These are phyloP conservation scores for Andricus curvator DNA, from an alignment of 2,888 invertebrate species.

Conservation along the genomic window DNA sequence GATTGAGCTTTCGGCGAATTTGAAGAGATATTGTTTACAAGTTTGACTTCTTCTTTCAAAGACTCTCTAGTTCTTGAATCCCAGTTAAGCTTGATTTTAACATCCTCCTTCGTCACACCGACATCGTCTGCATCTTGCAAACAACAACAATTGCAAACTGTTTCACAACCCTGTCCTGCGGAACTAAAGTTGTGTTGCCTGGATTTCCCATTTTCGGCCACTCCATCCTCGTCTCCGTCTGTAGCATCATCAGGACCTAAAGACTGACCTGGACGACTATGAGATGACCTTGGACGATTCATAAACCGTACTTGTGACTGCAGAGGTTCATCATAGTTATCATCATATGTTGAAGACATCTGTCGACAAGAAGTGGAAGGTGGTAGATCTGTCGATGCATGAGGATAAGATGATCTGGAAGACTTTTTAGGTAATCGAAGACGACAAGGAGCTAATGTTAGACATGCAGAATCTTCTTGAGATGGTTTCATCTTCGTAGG, in stretches of 20 bases:
- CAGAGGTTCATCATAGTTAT: not conserved
- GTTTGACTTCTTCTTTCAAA: not conserved
- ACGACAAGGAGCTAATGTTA: slow-evolving; percentile 49
- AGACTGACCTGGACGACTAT: slow-evolving; percentile 21
- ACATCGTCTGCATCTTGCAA: not conserved
- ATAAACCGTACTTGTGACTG: not conserved
- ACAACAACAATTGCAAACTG: not conserved
- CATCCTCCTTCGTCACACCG: not conserved
- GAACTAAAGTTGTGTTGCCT: not conserved
- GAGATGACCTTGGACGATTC: not conserved
- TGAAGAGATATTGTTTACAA: not conserved
- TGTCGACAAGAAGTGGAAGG: not conserved
- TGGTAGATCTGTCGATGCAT: not conserved
- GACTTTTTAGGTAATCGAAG: slow-evolving; percentile 40
- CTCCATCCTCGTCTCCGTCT: slow-evolving; percentile 29
- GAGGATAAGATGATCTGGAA: not conserved
- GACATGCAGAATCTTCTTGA: not conserved
- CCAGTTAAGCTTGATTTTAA: not conserved
- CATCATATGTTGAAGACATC: not conserved
- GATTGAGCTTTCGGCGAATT: not conserved
- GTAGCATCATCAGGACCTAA: not conserved
- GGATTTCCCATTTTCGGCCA: not conserved
- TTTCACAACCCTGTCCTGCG: not conserved
- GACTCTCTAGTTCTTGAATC: not conserved
- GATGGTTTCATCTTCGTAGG: slow-evolving; percentile 49